Evolutionary conservation across 2,113 vertebrate genomes (phyloP).

Genomic region (Podiceps cristatus): DNA sequence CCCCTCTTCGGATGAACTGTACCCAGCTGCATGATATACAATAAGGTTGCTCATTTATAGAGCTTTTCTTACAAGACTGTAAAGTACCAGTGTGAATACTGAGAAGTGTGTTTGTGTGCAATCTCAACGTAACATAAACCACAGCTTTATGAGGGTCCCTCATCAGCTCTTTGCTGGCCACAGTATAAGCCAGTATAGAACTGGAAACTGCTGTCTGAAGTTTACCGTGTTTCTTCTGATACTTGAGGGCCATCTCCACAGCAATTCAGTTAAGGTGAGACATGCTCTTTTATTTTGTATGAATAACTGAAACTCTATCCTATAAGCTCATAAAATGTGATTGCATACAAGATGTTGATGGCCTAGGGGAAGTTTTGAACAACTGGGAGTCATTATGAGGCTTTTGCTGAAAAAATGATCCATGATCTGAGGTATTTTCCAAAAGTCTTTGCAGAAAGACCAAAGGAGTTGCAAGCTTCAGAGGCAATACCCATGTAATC

Average conservation of each 20-base stretch:
- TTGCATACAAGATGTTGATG: constrained; percentile 64
- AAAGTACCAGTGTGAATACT: constrained; percentile 43
- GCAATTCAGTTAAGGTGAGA: constrained; percentile 21
- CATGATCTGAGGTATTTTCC: constrained; percentile 6
- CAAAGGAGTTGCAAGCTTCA: background rate
- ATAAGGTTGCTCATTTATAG: constrained; percentile 29
- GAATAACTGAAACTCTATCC: constrained; percentile 24
- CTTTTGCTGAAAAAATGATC: constrained; percentile 48
- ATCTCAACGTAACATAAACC: background rate
- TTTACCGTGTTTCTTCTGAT: constrained; percentile 14
- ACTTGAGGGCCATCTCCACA: constrained; percentile 6
- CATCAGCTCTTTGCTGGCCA: background rate
- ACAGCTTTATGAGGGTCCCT: background rate
- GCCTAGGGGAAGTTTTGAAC: constrained; percentile 37
- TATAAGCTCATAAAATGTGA: constrained; percentile 46
- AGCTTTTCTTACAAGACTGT: constrained; percentile 25
- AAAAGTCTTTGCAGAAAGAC: background rate
- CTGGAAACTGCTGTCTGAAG: background rate
- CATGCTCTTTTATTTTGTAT: constrained; percentile 28
- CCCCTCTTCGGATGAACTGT: constrained; percentile 24
- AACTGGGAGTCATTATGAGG: constrained; percentile 43
- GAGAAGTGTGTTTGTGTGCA: background rate
- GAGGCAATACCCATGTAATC: background rate
- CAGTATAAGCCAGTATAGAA: background rate
- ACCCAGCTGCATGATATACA: constrained; percentile 39